Conservation (phyloP, 2,113 vertebrate species). For the Prinia subflava region DNA sequence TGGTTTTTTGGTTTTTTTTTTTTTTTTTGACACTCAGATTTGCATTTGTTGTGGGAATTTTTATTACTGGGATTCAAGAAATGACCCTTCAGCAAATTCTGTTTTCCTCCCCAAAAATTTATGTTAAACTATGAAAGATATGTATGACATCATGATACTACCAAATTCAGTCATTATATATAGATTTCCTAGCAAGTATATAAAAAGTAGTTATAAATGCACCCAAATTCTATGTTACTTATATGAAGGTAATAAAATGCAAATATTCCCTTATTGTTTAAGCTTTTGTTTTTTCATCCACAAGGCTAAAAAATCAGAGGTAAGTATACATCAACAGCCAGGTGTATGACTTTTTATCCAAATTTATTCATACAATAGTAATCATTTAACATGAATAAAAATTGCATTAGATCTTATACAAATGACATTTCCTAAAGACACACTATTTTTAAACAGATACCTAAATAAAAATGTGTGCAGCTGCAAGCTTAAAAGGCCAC, state of each 20-base stretch:
- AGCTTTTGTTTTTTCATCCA: not conserved
- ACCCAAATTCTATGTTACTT: not conserved
- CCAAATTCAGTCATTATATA: not conserved
- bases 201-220: not conserved
- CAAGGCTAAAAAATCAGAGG: not conserved
- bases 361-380: not conserved
- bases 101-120: not conserved
- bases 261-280: not conserved
- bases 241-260: not conserved
- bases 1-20: too few relatives aligned
- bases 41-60: not conserved
- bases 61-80: not conserved
- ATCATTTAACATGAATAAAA: not conserved
- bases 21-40: not conserved
- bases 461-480: not conserved
- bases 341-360: not conserved
- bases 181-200: not conserved
- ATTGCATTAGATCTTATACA: not conserved
- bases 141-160: not conserved
- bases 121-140: not conserved
- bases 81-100: not conserved
- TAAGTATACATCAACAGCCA: not conserved
- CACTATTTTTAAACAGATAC: not conserved
- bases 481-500: not conserved
- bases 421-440: constrained; percentile 18